These are phyloP conservation scores for Prionace glauca DNA, from an alignment of 2,797 vertebrate species.

Conservation along the genomic window DNA sequence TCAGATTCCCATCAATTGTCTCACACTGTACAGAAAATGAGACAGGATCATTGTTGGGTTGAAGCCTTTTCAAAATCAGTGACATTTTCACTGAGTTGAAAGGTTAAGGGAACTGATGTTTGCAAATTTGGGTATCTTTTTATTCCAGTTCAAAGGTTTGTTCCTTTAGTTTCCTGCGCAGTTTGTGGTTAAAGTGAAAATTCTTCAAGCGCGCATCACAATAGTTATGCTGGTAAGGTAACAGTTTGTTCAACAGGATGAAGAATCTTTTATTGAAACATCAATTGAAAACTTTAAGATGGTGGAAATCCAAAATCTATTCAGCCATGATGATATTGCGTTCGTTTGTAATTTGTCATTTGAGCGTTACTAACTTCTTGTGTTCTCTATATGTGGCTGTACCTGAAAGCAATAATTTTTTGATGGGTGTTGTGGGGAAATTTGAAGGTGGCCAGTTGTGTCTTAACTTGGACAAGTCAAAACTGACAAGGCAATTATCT, in stretches of 20 bases:
- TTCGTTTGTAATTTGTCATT: neutral
- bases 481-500: too few species aligned
- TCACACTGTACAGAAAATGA: neutral
- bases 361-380: neutral
- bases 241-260: neutral
- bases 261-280: neutral
- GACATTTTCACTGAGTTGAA: neutral
- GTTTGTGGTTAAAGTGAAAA: neutral
- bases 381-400: neutral
- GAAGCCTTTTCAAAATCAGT: neutral
- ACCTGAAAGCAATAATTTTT: neutral
- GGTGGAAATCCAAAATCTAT: neutral
- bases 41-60: neutral
- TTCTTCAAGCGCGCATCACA: too few species aligned
- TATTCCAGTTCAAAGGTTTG: neutral
- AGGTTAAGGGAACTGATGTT: neutral
- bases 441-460: too few species aligned
- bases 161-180: neutral
- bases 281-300: neutral
- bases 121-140: neutral
- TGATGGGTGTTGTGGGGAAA: too few species aligned
- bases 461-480: too few species aligned
- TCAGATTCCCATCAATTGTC: neutral
- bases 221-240: neutral
- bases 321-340: neutral